Conservation (phyloP, 2,888 invertebrate genomes). For the Eupithecia abbreviata region DNA sequence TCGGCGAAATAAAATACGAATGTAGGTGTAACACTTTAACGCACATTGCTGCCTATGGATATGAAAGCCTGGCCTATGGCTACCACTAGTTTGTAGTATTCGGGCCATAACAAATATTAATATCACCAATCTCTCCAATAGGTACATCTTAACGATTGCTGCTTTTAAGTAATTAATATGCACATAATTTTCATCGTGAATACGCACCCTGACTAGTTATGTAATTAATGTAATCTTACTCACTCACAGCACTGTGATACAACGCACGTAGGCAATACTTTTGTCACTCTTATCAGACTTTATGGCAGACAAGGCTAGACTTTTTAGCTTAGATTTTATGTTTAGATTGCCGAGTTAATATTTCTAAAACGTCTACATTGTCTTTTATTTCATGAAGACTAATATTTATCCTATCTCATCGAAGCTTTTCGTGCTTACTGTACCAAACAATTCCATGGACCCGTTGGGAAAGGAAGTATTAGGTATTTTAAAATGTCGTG, state of each 20-base stretch:
- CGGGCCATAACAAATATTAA: background rate
- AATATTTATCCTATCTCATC: no score
- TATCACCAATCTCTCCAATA: background rate
- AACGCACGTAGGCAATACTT: constrained; percentile 6
- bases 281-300: background rate
- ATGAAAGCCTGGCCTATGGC: background rate
- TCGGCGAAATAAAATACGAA: no score
- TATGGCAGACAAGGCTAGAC: constrained; percentile 2
- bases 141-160: background rate
- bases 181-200: constrained; percentile 1
- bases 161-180: background rate
- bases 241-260: background rate
- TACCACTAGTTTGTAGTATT: background rate
- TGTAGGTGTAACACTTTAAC: no score
- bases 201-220: background rate
- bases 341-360: background rate
- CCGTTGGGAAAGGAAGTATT: no score
- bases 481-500: no score
- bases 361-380: background rate
- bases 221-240: background rate
- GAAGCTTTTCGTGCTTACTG: no score
- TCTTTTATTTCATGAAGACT: no score
- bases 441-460: no score
- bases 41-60: no score
- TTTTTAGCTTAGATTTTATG: background rate